phyloP scores from a whole-genome alignment of 2,113 vertebrate genomes.

The Myxocyprinus asiaticus region DNA sequence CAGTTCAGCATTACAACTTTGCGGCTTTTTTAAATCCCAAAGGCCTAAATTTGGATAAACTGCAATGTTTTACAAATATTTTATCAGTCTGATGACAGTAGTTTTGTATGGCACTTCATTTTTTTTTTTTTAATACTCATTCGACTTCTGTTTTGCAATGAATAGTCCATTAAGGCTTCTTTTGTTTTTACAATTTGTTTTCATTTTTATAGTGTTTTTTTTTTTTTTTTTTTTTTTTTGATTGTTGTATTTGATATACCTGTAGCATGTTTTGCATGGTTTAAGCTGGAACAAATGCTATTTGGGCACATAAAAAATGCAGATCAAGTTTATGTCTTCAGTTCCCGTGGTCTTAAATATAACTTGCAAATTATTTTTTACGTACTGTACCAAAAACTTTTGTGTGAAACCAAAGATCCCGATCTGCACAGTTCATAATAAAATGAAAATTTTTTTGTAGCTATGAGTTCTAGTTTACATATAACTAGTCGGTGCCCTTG shows the following conservation, averaged over 20 bases:
- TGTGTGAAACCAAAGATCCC: slow-evolving; percentile 47
- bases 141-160: not conserved
- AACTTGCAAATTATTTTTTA: slow-evolving; percentile 3
- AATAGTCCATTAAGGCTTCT: slow-evolving; percentile 16
- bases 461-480: slow-evolving; percentile 39
- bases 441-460: slow-evolving; percentile 56
- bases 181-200: slow-evolving; percentile 25
- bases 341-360: slow-evolving; percentile 26
- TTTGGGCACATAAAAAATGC: slow-evolving; percentile 33
- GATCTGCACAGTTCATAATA: slow-evolving; percentile 56
- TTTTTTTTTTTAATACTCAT: slow-evolving; percentile 45
- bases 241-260: slow-evolving; percentile 53
- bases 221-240: slow-evolving; percentile 20
- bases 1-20: slow-evolving; percentile 29
- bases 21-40: slow-evolving; percentile 41
- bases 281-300: slow-evolving; percentile 51
- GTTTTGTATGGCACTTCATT: slow-evolving; percentile 26
- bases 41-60: slow-evolving; percentile 21
- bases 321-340: slow-evolving; percentile 23
- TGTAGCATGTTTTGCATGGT: slow-evolving; percentile 65
- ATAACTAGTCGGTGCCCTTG: not conserved
- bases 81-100: slow-evolving; percentile 21
- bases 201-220: slow-evolving; percentile 4
- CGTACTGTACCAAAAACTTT: slow-evolving; percentile 21
- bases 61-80: not conserved